Conservation (phyloP, 2,797 vertebrate species). For the Sebastes vulpes region DNA sequence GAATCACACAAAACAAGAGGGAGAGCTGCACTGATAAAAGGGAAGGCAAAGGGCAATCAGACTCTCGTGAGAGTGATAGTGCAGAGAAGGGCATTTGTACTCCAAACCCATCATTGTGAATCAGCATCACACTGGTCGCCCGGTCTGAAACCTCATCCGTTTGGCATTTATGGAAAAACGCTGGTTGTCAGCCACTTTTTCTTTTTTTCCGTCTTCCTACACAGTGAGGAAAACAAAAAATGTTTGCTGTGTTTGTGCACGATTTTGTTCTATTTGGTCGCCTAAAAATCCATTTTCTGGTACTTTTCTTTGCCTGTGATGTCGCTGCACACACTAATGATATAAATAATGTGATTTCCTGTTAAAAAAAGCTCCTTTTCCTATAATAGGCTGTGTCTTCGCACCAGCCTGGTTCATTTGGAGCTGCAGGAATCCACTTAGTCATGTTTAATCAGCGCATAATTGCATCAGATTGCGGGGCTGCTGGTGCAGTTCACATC, state of each 20-base stretch:
- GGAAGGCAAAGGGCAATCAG: constrained; percentile 37
- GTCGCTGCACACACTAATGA: background rate
- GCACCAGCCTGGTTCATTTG: constrained; percentile 18
- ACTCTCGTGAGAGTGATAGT: constrained; percentile 71
- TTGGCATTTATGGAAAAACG: constrained; percentile 54
- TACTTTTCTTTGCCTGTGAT: background rate
- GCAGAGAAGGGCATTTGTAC: constrained; percentile 83
- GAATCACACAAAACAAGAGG: constrained; percentile 35
- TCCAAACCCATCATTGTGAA: constrained; percentile 58
- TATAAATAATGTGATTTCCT: background rate
- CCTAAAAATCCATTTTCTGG: constrained; percentile 4
- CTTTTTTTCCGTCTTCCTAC: constrained; percentile 5
- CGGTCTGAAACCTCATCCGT: constrained; percentile 50
- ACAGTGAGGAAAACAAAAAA: constrained; percentile 8
- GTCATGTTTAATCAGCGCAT: constrained; percentile 37
- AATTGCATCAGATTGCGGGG: constrained; percentile 37
- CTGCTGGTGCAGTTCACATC: constrained; percentile 14
- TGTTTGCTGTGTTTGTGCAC: too few species aligned
- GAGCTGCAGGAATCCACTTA: constrained; percentile 28
- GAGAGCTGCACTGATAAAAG: constrained; percentile 38
- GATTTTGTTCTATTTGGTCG: constrained; percentile 5
- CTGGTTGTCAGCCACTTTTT: constrained; percentile 24
- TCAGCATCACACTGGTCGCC: constrained; percentile 46
- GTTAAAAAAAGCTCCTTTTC: background rate
- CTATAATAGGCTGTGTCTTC: background rate